These are phyloP conservation scores for Gallinago media DNA, from an alignment of 2,113 vertebrate genomes.

Conservation along the genomic window DNA sequence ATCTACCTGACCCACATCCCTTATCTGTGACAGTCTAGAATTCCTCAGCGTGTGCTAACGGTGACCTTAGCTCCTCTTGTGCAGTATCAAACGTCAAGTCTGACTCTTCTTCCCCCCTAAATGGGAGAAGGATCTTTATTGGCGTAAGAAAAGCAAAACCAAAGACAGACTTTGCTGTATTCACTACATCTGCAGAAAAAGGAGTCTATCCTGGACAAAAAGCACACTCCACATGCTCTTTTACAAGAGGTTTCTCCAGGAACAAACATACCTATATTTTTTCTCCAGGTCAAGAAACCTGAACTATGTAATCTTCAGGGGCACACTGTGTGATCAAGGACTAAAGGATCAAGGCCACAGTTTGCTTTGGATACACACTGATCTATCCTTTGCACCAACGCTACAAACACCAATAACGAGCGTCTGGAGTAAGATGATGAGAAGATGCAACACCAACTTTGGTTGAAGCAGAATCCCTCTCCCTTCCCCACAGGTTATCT, in stretches of 20 bases:
- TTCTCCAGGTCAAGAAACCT: neutral
- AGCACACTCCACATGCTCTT: neutral
- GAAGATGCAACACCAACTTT: neutral
- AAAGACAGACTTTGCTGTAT: neutral
- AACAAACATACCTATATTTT: neutral
- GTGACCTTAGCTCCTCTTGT: neutral
- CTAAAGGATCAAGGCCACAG: neutral
- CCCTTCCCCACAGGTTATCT: neutral
- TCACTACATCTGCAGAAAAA: neutral
- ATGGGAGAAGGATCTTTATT: neutral
- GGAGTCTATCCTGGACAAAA: neutral
- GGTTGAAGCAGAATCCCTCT: neutral
- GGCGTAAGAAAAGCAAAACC: neutral
- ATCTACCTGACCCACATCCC: neutral
- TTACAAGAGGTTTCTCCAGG: neutral
- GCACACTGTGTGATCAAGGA: neutral
- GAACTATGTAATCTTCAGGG: neutral
- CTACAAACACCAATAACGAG: neutral
- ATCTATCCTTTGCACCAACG: neutral
- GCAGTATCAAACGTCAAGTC: neutral
- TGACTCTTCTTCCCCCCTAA: neutral
- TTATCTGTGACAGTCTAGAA: neutral
- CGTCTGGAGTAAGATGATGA: neutral
- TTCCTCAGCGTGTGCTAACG: neutral
- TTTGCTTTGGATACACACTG: neutral